phyloP scores from a whole-genome alignment of 2,113 vertebrate species.

The Nibea coibor region DNA sequence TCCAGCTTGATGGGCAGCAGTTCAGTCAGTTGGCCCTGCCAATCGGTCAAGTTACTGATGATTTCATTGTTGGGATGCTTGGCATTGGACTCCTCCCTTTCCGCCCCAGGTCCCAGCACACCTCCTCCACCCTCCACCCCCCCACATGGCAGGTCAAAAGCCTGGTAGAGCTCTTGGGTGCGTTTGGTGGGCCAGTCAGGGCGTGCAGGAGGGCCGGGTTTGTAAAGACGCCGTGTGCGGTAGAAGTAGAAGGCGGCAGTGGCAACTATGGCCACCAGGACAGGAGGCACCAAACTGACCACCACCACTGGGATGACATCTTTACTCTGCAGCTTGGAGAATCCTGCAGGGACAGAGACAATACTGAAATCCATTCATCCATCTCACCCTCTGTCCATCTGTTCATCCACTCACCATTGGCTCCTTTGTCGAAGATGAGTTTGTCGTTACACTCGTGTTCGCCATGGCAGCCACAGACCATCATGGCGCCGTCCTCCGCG shows the following conservation, averaged over 20 bases:
- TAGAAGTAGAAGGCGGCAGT: constrained; percentile 87
- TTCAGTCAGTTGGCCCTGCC: constrained; percentile 71
- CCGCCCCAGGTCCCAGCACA: background rate
- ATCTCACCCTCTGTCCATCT: background rate
- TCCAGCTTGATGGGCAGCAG: constrained; percentile 90
- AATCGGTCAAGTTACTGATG: constrained; percentile 34
- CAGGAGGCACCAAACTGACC: constrained; percentile 88
- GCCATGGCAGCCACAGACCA: constrained; percentile 86
- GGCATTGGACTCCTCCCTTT: constrained; percentile 67
- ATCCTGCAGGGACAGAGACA: constrained; percentile 76
- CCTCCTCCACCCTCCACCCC: constrained; percentile 42
- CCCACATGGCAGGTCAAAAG: constrained; percentile 53
- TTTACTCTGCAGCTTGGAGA: constrained; percentile 87
- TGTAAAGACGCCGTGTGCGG: constrained; percentile 80
- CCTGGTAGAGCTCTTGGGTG: constrained; percentile 69
- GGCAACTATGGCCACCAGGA: constrained; percentile 86
- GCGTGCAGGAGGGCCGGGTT: constrained; percentile 80
- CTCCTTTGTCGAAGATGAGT: constrained; percentile 89
- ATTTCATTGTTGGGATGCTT: constrained; percentile 72
- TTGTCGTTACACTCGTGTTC: constrained; percentile 92
- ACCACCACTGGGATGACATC: constrained; percentile 90
- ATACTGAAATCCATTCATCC: background rate
- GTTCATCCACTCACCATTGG: constrained; percentile 78
- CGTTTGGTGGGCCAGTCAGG: constrained; percentile 82
- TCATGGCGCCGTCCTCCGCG: constrained; percentile 75